Evolutionary conservation across 2,888 invertebrate genomes (phyloP).

Genomic region (Eumacrocentrus americanus): DNA sequence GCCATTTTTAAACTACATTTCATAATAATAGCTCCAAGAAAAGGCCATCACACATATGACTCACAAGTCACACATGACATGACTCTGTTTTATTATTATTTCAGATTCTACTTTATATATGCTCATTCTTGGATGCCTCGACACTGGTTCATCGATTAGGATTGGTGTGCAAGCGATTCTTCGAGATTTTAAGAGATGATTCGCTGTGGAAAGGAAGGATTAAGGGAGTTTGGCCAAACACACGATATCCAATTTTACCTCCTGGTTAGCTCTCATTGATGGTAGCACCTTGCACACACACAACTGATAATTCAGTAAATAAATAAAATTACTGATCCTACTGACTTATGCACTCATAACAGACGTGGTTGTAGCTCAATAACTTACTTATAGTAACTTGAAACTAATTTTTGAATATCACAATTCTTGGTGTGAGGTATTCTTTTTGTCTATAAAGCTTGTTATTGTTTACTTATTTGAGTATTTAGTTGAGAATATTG

Average conservation of each 20-base stretch:
- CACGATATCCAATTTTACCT: slow-evolving; percentile 50
- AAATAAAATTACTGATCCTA: slow-evolving; percentile 37
- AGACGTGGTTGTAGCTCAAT: no score
- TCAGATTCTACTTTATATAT: slow-evolving; percentile 69
- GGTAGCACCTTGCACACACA: slow-evolving; percentile 40
- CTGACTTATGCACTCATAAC: not conserved
- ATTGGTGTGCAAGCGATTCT: slow-evolving; percentile 66
- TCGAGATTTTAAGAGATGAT: slow-evolving; percentile 66
- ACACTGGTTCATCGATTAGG: slow-evolving; percentile 65
- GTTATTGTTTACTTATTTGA: no score
- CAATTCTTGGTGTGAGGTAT: no score
- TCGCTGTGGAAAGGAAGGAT: slow-evolving; percentile 65
- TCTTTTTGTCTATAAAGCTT: no score
- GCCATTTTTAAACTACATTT: not conserved
- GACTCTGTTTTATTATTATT: slow-evolving; percentile 44
- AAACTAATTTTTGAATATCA: no score
- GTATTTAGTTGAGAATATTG: no score
- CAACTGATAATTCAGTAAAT: slow-evolving; percentile 46
- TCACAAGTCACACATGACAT: not conserved
- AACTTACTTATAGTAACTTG: no score
- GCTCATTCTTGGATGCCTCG: slow-evolving; percentile 66
- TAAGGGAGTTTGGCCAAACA: slow-evolving; percentile 50
- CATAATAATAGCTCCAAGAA: not conserved
- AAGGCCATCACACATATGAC: not conserved
- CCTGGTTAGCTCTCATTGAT: slow-evolving; percentile 52